These are phyloP conservation scores for Condylura cristata DNA, from an alignment of 2,113 vertebrate species.

Conservation along the genomic window DNA sequence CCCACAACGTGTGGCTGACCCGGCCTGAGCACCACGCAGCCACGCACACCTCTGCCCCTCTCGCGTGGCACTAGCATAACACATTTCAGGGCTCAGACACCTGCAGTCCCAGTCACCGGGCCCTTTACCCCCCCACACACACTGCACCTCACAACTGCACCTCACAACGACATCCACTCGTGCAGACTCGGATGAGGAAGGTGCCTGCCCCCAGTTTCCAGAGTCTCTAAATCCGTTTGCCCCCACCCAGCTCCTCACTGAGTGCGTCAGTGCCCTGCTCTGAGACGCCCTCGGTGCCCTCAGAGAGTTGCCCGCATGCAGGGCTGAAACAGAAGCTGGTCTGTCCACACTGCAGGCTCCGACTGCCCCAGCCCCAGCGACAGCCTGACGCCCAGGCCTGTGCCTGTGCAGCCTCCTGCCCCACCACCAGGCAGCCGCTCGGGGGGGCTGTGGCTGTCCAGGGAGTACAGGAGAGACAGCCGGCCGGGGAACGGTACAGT, in stretches of 20 bases:
- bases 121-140: not conserved
- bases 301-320: not conserved
- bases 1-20: not conserved
- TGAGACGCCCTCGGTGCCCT: not conserved
- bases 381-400: not conserved
- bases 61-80: accelerated
- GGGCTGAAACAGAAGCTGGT: not conserved
- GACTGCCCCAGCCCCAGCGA: not conserved
- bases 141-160: not conserved
- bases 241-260: not conserved
- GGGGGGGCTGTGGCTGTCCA: not conserved
- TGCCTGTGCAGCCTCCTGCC: not conserved
- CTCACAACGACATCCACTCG: not conserved
- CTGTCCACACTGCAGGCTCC: not conserved
- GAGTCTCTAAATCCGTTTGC: not conserved
- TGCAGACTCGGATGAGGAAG: not conserved
- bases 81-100: not conserved
- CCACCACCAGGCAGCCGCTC: not conserved
- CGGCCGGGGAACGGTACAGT: not conserved
- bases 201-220: not conserved
- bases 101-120: not conserved
- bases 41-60: not conserved
- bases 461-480: not conserved
- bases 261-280: not conserved
- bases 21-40: accelerated